Evolutionary conservation across 2,113 vertebrate genomes (phyloP), one percentile per base, ranked within the genome.

Genomic region (Phalacrocorax aristotelis): DNA sequence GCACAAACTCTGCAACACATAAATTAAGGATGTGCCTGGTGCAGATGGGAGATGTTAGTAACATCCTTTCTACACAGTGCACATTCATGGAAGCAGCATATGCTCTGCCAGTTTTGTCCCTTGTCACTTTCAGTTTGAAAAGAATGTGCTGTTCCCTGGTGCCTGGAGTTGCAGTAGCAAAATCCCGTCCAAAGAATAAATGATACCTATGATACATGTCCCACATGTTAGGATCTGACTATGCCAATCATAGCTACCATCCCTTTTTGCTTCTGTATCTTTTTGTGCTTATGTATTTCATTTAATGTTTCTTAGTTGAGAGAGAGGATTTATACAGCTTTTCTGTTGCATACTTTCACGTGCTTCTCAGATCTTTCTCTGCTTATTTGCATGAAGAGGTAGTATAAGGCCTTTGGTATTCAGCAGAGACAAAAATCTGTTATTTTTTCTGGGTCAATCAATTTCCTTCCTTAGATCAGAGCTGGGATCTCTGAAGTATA

Each of bases 41-140:
- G 91, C 95, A 95, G 93, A 97, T 95, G 96, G 95, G 95, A 96
- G 95, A 95, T 97, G 96, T 97, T 97, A 93, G 87, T 79, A 96
- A 95, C 94, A 94, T 97, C 87, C 91, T 95, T 94, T 95, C 84
- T 83, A 70, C 64, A 44, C 77, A 89, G 91, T 4, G 2, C 81
- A 65, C 89, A 85, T 65, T 97, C 83, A 85, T 94, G 91, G 64
- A 90, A 94, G 66, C 66, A 96, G 89, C 95, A 94, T 96, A 97
- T 95, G 96, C 89, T 95, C 89, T 92, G 89, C 74, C 84, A 66
- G 81, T 94, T 97, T 79, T 97, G 87, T 97, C 83, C 83, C 77
- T 93, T 88, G 27, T 92, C 84, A 51, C 49, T 96, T 96, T 46
- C 46, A 69, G 58, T 96, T 91, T 91, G 85, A 87, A 91, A 94